Evolutionary conservation across 2,113 vertebrate species (phyloP).

Genomic region (Gallinago media): DNA sequence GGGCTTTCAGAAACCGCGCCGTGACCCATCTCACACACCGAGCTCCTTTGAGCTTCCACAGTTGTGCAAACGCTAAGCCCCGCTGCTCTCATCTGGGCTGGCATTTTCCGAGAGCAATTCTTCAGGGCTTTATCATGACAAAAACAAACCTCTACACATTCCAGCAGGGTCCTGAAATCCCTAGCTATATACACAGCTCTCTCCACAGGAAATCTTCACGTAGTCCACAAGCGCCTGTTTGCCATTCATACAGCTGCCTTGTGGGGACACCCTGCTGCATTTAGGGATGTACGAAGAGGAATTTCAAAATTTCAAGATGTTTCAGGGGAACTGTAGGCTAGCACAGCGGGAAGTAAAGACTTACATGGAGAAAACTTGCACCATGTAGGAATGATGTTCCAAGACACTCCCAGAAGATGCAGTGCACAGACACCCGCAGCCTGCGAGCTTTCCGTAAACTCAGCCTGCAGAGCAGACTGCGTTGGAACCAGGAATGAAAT

Average conservation of each 20-base stretch:
- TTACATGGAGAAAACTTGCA: fast-evolving
- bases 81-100: not conserved
- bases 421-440: not conserved
- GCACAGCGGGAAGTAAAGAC: not conserved
- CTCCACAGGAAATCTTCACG: not conserved
- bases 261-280: not conserved
- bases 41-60: not conserved
- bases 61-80: not conserved
- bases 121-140: not conserved
- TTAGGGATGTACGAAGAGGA: not conserved
- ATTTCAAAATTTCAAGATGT: not conserved
- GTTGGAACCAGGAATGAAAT: not conserved
- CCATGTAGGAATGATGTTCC: not conserved
- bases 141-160: not conserved
- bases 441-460: not conserved
- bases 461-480: not conserved
- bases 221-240: not conserved
- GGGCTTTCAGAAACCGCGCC: not conserved
- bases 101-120: not conserved
- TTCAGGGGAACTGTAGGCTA: not conserved
- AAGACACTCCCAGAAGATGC: not conserved
- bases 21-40: fast-evolving
- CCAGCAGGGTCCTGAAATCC: not conserved
- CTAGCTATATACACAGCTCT: not conserved
- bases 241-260: not conserved